Evolutionary conservation across 2,888 invertebrate genomes (phyloP).

Genomic region (Lottia scabra): DNA sequence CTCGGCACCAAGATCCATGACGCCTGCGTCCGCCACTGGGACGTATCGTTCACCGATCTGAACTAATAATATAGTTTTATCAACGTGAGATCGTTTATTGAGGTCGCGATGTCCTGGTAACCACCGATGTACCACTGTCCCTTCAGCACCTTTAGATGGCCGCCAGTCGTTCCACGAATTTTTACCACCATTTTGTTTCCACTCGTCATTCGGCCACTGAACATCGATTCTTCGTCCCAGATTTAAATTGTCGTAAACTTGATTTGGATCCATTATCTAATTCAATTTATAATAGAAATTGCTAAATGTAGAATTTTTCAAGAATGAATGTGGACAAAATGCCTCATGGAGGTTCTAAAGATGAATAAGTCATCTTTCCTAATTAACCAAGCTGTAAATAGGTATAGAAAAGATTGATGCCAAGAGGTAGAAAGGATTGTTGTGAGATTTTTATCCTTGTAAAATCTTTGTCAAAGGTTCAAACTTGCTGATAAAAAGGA

Average conservation of each 20-base stretch:
- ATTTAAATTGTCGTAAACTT: slow-evolving; percentile 92
- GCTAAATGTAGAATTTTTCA: too few relatives aligned
- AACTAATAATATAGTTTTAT: slow-evolving; percentile 90
- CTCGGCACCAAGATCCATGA: slow-evolving; percentile 70
- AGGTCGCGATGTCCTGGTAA: slow-evolving; percentile 91
- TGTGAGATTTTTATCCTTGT: too few relatives aligned
- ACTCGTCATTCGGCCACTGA: slow-evolving; percentile 93
- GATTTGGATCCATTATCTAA: slow-evolving; percentile 67
- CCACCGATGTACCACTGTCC: slow-evolving; percentile 92
- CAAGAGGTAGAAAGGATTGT: too few relatives aligned
- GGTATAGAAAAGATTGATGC: too few relatives aligned
- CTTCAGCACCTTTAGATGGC: slow-evolving; percentile 92
- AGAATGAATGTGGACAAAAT: too few relatives aligned
- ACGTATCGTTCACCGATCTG: slow-evolving; percentile 93
- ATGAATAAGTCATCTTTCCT: too few relatives aligned
- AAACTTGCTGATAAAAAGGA: too few relatives aligned
- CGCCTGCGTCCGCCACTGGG: slow-evolving; percentile 90
- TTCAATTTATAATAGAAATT: slow-evolving; percentile 12
- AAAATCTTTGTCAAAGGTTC: too few relatives aligned
- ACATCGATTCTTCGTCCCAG: slow-evolving; percentile 90
- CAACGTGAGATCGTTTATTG: slow-evolving; percentile 88
- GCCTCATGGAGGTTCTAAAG: too few relatives aligned
- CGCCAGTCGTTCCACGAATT: slow-evolving; percentile 92
- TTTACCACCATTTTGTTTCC: slow-evolving; percentile 87
- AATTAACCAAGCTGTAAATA: too few relatives aligned